Evolutionary conservation across 2,797 vertebrate species (phyloP).

Genomic region (Sebastes jordani): DNA sequence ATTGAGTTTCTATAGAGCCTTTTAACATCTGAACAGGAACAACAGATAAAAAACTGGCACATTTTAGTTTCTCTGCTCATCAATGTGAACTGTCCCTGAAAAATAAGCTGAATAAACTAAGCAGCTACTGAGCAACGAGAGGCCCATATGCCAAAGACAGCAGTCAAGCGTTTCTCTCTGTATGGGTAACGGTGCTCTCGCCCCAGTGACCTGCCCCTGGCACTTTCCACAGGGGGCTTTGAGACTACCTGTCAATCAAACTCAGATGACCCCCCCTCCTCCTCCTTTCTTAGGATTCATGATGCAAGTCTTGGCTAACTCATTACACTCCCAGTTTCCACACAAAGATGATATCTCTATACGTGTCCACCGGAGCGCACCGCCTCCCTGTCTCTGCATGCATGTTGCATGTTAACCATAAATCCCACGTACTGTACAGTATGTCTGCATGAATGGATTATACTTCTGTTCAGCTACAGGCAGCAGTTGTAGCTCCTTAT

Average conservation of each 20-base stretch:
- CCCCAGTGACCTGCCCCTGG: conserved; percentile 67
- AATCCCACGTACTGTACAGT: conserved; percentile 23
- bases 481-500: neutral
- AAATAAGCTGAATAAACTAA: neutral
- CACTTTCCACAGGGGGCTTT: conserved; percentile 58
- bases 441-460: conserved; percentile 20
- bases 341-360: conserved; percentile 42
- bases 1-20: neutral
- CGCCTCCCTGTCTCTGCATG: conserved; percentile 15
- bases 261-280: neutral
- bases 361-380: conserved; percentile 5
- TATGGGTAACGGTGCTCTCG: conserved; percentile 53
- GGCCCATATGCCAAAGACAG: conserved; percentile 37
- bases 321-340: conserved; percentile 34
- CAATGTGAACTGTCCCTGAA: neutral
- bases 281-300: conserved; percentile 17
- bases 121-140: conserved; percentile 1
- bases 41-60: neutral
- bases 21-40: conserved; percentile 2
- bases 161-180: conserved; percentile 60
- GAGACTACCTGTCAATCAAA: conserved; percentile 69
- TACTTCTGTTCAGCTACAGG: conserved; percentile 2
- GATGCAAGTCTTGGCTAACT: conserved; percentile 38
- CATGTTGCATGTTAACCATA: conserved; percentile 43
- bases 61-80: neutral